Evolutionary conservation across 2,888 invertebrate species (phyloP).

Genomic region (Cryptocephalus primarius): DNA sequence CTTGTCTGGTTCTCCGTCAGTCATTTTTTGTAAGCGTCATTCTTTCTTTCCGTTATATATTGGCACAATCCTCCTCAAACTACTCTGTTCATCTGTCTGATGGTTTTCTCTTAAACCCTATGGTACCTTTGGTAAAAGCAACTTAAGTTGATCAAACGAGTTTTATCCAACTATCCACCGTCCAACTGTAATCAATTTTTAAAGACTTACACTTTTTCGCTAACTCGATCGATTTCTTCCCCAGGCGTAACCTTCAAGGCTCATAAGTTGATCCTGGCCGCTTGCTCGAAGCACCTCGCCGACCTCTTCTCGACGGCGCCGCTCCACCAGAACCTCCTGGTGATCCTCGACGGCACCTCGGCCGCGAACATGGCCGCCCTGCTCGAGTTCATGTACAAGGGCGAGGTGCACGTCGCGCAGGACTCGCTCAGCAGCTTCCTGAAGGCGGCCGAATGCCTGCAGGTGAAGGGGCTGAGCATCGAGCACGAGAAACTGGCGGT

Average conservation of each 20-base stretch:
- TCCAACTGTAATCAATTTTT: too few relatives aligned
- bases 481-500: slow-evolving; percentile 59
- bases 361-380: slow-evolving; percentile 85
- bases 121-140: too few relatives aligned
- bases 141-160: too few relatives aligned
- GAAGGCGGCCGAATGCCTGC: slow-evolving; percentile 82
- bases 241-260: slow-evolving; percentile 84
- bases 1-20: too few relatives aligned
- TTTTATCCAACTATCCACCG: too few relatives aligned
- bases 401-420: slow-evolving; percentile 87
- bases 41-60: too few relatives aligned
- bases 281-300: slow-evolving; percentile 88
- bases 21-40: too few relatives aligned
- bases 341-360: slow-evolving; percentile 81
- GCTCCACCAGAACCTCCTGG: slow-evolving; percentile 67
- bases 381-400: slow-evolving; percentile 89
- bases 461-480: slow-evolving; percentile 70
- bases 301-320: slow-evolving; percentile 84
- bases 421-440: slow-evolving; percentile 84
- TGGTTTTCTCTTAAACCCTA: too few relatives aligned
- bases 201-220: too few relatives aligned
- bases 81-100: too few relatives aligned
- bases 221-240: slow-evolving; percentile 18
- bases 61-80: too few relatives aligned
- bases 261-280: slow-evolving; percentile 83